Percentiles rank a stretch among this genome's conserved stretches.
phyloP scores from a whole-genome alignment of 2,888 invertebrate genomes.

The Conistra vaccinii region DNA sequence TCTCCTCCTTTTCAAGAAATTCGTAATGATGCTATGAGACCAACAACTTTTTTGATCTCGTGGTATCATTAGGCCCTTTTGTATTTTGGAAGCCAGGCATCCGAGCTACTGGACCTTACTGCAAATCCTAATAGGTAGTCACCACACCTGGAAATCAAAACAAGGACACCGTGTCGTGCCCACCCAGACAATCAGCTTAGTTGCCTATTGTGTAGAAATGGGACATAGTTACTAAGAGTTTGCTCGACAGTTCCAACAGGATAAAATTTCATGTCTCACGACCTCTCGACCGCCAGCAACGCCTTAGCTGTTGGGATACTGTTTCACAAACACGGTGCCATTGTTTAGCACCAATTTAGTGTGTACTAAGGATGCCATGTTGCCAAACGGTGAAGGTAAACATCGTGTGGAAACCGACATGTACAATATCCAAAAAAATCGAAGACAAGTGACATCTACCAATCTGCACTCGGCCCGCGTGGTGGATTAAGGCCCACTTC shows the following conservation, averaged over 20 bases:
- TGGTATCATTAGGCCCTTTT: background rate
- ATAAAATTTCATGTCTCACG: slow-evolving; percentile 39
- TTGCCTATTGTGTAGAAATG: background rate
- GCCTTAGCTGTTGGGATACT: slow-evolving; percentile 5
- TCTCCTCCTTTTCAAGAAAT: background rate
- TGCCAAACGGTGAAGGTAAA: background rate
- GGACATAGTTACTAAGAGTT: background rate
- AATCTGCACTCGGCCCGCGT: no score
- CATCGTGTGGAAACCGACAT: background rate
- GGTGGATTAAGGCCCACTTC: background rate
- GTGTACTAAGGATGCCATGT: background rate
- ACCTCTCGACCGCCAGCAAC: slow-evolving; percentile 18
- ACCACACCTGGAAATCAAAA: background rate
- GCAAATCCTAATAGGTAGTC: background rate
- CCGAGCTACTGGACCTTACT: background rate
- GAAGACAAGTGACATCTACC: background rate
- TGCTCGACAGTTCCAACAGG: slow-evolving; percentile 18
- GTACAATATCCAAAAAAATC: no score
- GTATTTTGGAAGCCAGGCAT: background rate
- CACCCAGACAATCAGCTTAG: background rate
- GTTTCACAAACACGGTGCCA: slow-evolving; percentile 19
- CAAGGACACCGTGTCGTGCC: background rate
- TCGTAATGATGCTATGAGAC: background rate
- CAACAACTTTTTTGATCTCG: background rate
- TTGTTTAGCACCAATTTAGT: slow-evolving; percentile 14